Evolutionary conservation across 2,888 invertebrate genomes (phyloP).

Genomic region (Steinernema hermaphroditum): DNA sequence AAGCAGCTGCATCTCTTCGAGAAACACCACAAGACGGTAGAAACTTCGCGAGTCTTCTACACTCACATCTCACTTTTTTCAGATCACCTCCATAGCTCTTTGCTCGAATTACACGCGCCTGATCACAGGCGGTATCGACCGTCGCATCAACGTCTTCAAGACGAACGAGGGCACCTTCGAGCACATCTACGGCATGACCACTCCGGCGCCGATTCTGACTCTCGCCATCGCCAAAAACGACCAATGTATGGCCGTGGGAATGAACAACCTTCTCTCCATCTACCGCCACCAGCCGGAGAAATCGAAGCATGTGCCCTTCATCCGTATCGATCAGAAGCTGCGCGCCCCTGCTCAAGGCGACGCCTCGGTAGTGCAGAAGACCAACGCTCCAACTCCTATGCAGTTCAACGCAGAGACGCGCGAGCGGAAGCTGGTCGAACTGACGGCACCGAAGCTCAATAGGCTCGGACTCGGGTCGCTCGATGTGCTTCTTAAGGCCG

Average conservation of each 20-base stretch:
- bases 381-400: slow-evolving; percentile 1
- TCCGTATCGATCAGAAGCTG: background rate
- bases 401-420: background rate
- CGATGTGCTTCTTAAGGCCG: slow-evolving; percentile 40
- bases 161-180: slow-evolving; percentile 51
- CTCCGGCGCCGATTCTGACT: slow-evolving; percentile 84
- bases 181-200: slow-evolving; percentile 43
- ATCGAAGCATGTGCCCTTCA: slow-evolving; percentile 21
- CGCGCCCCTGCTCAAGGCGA: background rate
- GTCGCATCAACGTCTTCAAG: slow-evolving; percentile 67
- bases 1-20: slow-evolving; percentile 81
- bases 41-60: too few relatives aligned
- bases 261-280: slow-evolving; percentile 84
- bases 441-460: slow-evolving; percentile 34
- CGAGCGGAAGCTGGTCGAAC: slow-evolving; percentile 30
- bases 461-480: slow-evolving; percentile 42
- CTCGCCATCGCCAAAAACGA: slow-evolving; percentile 78
- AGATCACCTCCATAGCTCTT: slow-evolving; percentile 83
- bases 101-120: slow-evolving; percentile 79
- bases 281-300: slow-evolving; percentile 72
- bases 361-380: slow-evolving; percentile 9
- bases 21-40: slow-evolving; percentile 78
- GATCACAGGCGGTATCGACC: slow-evolving; percentile 86
- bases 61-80: too few relatives aligned
- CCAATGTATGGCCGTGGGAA: slow-evolving; percentile 84